Evolutionary conservation across 2,888 invertebrate species (phyloP).

Genomic region (Fragum fragum): DNA sequence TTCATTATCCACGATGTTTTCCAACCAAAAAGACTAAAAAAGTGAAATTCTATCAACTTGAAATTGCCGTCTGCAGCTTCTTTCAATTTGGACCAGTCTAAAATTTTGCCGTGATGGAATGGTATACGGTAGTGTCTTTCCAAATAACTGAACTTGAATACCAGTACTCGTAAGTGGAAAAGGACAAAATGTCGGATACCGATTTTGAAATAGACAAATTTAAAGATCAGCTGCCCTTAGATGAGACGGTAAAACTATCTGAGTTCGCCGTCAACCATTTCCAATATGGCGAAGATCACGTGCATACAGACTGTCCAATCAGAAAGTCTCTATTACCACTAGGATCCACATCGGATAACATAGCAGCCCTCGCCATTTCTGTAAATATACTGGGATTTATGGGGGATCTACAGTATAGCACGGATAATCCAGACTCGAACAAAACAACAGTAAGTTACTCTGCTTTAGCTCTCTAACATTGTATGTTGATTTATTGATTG

Average conservation of each 20-base stretch:
- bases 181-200: conserved; percentile 53
- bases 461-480: no score
- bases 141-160: no score
- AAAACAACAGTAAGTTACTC: conserved; percentile 76
- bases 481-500: no score
- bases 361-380: conserved; percentile 99
- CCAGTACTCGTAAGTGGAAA: no score
- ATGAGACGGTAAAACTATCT: conserved; percentile 88
- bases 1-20: no score
- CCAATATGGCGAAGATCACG: conserved; percentile 96
- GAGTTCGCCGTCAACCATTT: conserved; percentile 99
- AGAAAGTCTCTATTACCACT: conserved; percentile 97
- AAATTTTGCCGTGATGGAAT: no score
- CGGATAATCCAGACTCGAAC: conserved; percentile 87
- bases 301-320: conserved; percentile 97
- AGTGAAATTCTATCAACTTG: no score
- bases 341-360: conserved; percentile 97
- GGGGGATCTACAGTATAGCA: conserved; percentile 96
- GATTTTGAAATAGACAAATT: conserved; percentile 59
- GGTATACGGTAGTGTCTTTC: no score
- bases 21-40: no score
- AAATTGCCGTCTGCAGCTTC: no score
- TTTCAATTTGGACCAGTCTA: no score
- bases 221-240: no score
- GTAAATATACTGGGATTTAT: conserved; percentile 95